Evolutionary conservation across 2,888 invertebrate species (phyloP), one percentile per base, ranked within the genome.

Genomic region (Hypercompe scribonia): DNA sequence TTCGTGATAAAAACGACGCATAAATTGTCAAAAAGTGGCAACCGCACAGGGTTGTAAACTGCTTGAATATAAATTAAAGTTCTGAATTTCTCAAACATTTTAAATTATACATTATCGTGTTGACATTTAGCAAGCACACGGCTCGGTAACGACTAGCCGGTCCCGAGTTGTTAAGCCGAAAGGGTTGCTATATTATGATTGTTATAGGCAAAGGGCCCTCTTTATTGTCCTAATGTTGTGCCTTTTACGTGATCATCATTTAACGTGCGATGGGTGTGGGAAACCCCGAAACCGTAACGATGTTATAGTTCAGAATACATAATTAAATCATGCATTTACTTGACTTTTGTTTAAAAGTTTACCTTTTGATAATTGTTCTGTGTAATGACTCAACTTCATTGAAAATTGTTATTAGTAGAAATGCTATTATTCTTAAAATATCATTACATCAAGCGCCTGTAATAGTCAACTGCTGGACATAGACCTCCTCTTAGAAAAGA

Each of bases 101-200:
- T 83, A 89, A 87, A 88, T 88, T 84, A 89, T 66, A 87, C 86
- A 89, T 90, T 88, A 91, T 88, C 84, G 85, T 88, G 88, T 90
- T 89, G 89, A 90, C 88, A 89, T 89, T 89, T 89, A 83, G 80
- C 81, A 79, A 86, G 84, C 85, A 80, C 81, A 82, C 79, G 73
- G 82, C 85, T 84, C 84, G 84, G 88, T 89, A 88, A 87, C 88
- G 87, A 86, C 86, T 88, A 83, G 88, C 84, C 82, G 86, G 81
- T 31, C 89, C 89, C 86, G 76, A 79, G 76, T 81, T 80, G 81
- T 80, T 77, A 79, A 84, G 84, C 81, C 84, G 82, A 92, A 92
- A 92, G 92, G 93, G 93, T 91, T 89, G 89, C 87, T 90, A 91
- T 89, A 90, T 93, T 92, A 93, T 92, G 91, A 92, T 93, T 91